A percentile compares a stretch with the other conserved stretches of the same genome.
Evolutionary conservation across 2,113 vertebrate genomes (phyloP).

Genomic region (Gobius niger): DNA sequence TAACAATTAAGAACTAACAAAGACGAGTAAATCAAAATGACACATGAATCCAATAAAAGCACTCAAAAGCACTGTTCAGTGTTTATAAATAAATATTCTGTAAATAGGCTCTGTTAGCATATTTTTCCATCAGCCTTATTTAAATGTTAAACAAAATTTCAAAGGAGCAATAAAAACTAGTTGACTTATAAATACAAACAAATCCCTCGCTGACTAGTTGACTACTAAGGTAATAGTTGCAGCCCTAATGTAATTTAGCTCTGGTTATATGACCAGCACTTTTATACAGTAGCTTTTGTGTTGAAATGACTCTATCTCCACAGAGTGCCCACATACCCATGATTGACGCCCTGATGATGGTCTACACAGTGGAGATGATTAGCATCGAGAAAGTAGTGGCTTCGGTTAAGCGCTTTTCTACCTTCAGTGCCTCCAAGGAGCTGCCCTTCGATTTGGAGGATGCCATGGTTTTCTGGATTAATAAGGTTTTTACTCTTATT

Average conservation of each 20-base stretch:
- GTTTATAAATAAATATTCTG: too few species aligned
- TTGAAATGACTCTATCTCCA: background rate
- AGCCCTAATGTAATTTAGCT: background rate
- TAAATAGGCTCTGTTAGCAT: too few species aligned
- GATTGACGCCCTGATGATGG: conserved; percentile 98
- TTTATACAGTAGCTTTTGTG: background rate
- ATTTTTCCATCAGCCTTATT: too few species aligned
- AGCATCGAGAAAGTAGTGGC: conserved; percentile 98
- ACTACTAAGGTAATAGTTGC: too few species aligned
- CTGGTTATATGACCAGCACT: background rate
- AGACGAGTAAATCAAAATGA: too few species aligned
- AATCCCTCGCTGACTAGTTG: too few species aligned
- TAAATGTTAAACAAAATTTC: too few species aligned
- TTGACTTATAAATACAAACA: too few species aligned
- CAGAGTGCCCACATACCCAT: conserved; percentile 96
- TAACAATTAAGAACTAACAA: too few species aligned
- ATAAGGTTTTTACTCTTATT: conserved; percentile 83
- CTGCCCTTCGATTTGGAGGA: conserved; percentile 98
- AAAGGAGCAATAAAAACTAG: too few species aligned
- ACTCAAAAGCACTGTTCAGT: too few species aligned
- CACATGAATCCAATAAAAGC: too few species aligned
- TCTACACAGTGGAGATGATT: conserved; percentile 98
- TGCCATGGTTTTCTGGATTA: conserved; percentile 99
- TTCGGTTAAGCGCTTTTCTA: conserved; percentile 95
- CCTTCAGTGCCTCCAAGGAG: conserved; percentile 96